Conservation (phyloP, 2,113 vertebrate genomes). For the Rhabdomys dilectus region DNA sequence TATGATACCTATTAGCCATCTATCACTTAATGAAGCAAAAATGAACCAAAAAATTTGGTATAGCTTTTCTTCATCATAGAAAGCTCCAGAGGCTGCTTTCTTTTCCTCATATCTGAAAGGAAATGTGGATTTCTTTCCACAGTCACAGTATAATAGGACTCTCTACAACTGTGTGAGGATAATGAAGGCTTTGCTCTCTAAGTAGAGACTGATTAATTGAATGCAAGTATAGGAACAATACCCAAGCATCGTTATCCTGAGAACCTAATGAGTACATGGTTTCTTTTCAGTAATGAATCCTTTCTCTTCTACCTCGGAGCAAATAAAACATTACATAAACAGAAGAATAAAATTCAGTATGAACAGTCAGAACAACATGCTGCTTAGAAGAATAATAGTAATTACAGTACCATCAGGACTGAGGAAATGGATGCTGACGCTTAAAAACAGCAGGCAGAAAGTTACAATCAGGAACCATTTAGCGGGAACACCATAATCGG, state of each 20-base stretch:
- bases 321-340: conserved; percentile 60
- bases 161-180: not conserved
- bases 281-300: conserved; percentile 56
- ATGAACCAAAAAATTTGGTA: not conserved
- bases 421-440: not conserved
- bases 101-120: not conserved
- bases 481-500: not conserved
- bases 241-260: conserved; percentile 29
- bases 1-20: not conserved
- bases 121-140: not conserved
- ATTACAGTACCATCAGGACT: conserved; percentile 12
- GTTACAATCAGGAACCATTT: not conserved
- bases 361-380: conserved; percentile 8
- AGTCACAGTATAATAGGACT: not conserved
- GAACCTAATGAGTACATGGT: not conserved
- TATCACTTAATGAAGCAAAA: not conserved
- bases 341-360: conserved; percentile 8
- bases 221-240: not conserved
- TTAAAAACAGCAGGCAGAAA: conserved; percentile 44
- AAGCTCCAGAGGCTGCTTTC: not conserved
- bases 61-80: not conserved
- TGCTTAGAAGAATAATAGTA: conserved; percentile 61
- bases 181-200: conserved; percentile 27
- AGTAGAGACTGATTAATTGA: conserved; percentile 52
- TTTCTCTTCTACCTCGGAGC: not conserved